A percentile compares a stretch with the other conserved stretches of the same genome.
Evolutionary conservation across 2,888 invertebrate species (phyloP).

Genomic region (Sphaerophoria rueppellii): DNA sequence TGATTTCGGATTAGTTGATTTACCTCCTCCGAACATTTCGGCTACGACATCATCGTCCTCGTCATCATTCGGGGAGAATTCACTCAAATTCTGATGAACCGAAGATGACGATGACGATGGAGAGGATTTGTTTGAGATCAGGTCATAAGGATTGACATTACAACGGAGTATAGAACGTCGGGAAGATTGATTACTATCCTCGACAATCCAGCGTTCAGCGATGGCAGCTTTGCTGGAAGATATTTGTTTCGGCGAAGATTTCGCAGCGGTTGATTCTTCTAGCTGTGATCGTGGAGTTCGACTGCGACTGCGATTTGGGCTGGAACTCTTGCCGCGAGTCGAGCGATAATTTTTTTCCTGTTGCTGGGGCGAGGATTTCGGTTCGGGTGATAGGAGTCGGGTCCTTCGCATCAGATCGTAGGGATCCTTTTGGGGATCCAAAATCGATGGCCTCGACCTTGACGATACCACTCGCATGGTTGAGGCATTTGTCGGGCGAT

Average conservation of each 20-base stretch:
- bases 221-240: slow-evolving; percentile 61
- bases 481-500: slow-evolving; percentile 83
- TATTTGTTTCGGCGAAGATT: slow-evolving; percentile 45
- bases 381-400: slow-evolving; percentile 86
- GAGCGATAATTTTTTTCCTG: slow-evolving; percentile 78
- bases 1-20: slow-evolving; percentile 57
- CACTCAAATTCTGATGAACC: slow-evolving; percentile 79
- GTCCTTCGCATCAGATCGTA: slow-evolving; percentile 92
- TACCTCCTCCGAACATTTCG: slow-evolving; percentile 75
- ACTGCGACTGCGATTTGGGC: slow-evolving; percentile 84
- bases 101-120: slow-evolving; percentile 55
- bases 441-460: slow-evolving; percentile 86
- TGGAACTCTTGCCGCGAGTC: slow-evolving; percentile 84
- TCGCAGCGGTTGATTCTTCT: slow-evolving; percentile 76
- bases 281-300: slow-evolving; percentile 82
- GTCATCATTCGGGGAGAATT: slow-evolving; percentile 83
- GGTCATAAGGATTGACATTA: slow-evolving; percentile 92
- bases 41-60: slow-evolving; percentile 80
- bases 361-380: slow-evolving; percentile 73
- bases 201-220: slow-evolving; percentile 79
- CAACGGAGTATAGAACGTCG: slow-evolving; percentile 91
- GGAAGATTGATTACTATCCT: slow-evolving; percentile 76
- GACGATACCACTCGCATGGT: slow-evolving; percentile 85
- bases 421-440: slow-evolving; percentile 88
- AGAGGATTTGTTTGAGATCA: slow-evolving; percentile 85